Evolutionary conservation across 2,888 invertebrate genomes (phyloP).

Genomic region (Scaptomyza flava): DNA sequence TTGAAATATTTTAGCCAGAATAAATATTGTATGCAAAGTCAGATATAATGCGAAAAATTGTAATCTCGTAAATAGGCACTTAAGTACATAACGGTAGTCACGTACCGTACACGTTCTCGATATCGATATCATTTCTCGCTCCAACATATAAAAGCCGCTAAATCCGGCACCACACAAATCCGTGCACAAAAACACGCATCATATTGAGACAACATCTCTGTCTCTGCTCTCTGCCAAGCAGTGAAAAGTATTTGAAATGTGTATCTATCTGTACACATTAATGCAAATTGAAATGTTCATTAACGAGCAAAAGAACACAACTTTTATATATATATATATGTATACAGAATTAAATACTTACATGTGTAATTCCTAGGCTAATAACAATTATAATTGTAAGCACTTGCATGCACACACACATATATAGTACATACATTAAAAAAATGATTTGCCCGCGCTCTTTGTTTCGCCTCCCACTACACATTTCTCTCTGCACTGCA

Average conservation of each 20-base stretch:
- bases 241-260: slow-evolving; percentile 54
- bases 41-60: slow-evolving; percentile 50
- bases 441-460: slow-evolving; percentile 17
- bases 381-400: slow-evolving; percentile 65
- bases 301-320: slow-evolving; percentile 43
- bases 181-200: slow-evolving; percentile 3
- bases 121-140: slow-evolving; percentile 47
- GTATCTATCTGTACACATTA: slow-evolving; percentile 35
- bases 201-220: slow-evolving; percentile 18
- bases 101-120: slow-evolving; percentile 55
- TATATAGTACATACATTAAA: slow-evolving; percentile 4
- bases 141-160: slow-evolving; percentile 38
- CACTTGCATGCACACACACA: slow-evolving; percentile 31
- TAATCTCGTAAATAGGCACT: slow-evolving; percentile 73
- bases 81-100: slow-evolving; percentile 75
- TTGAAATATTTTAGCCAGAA: slow-evolving; percentile 62
- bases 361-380: slow-evolving; percentile 65
- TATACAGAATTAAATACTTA: slow-evolving; percentile 50
- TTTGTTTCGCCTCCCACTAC: slow-evolving; percentile 2
- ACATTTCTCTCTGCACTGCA: slow-evolving; percentile 30
- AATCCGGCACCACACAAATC: slow-evolving; percentile 24
- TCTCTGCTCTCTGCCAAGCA: slow-evolving; percentile 48
- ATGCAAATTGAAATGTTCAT: slow-evolving; percentile 58
- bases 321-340: slow-evolving; percentile 29
- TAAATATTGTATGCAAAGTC: slow-evolving; percentile 37